Percentiles rank a stretch among this genome's conserved stretches.
phyloP scores from a whole-genome alignment of 2,888 invertebrate species.

The Stenurella melanura region DNA sequence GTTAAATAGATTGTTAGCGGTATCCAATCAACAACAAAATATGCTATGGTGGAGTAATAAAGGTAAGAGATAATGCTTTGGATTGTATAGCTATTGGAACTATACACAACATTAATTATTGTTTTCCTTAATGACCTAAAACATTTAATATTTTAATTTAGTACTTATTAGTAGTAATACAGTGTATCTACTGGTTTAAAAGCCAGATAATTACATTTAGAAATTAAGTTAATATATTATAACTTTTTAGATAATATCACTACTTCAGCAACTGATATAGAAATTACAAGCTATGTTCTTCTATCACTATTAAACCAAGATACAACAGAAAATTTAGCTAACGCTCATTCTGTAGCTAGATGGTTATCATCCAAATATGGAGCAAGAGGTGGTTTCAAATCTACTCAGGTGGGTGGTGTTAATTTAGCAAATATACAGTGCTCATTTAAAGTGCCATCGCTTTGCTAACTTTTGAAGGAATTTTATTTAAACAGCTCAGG shows the following conservation, averaged over 20 bases:
- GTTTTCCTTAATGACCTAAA: too few species aligned
- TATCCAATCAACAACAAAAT: slow-evolving; percentile 72
- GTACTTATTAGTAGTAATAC: neutral
- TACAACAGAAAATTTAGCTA: slow-evolving; percentile 74
- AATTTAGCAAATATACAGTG: neutral
- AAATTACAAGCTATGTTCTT: slow-evolving; percentile 82
- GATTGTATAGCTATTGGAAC: too few species aligned
- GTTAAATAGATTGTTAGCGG: slow-evolving; percentile 71
- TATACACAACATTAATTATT: too few species aligned
- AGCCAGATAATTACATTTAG: too few species aligned
- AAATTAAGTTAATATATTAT: neutral
- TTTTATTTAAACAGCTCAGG: too few species aligned
- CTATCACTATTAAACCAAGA: slow-evolving; percentile 76
- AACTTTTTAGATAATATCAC: slow-evolving; percentile 41
- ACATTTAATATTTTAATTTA: too few species aligned
- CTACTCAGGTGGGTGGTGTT: slow-evolving; percentile 81
- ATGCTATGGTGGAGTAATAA: slow-evolving; percentile 76
- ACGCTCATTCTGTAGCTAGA: slow-evolving; percentile 79
- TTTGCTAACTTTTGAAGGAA: too few species aligned
- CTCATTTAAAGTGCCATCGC: too few species aligned
- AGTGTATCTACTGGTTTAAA: too few species aligned
- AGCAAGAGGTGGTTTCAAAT: slow-evolving; percentile 82
- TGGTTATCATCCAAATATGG: slow-evolving; percentile 84
- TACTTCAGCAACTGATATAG: slow-evolving; percentile 77
- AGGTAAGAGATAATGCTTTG: slow-evolving; percentile 59